Percentiles rank a stretch among this genome's conserved stretches.
These are phyloP conservation scores for Oasisia sp. DNA, from an alignment of 2,888 invertebrate genomes.

Conservation along the genomic window DNA sequence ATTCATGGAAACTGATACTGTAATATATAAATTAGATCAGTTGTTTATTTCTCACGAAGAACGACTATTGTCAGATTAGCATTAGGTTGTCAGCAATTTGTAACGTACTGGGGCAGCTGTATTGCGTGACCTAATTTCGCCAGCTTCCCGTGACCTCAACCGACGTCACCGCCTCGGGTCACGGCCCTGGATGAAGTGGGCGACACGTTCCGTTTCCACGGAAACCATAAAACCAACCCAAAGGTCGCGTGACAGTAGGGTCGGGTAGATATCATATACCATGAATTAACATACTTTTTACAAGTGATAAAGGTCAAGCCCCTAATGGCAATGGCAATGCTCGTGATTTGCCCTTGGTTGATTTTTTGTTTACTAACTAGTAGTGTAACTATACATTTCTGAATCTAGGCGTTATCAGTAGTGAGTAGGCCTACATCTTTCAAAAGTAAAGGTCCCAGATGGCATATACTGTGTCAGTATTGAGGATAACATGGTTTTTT, in stretches of 20 bases:
- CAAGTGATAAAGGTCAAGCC: neutral
- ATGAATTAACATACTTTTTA: neutral
- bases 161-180: constrained; percentile 4
- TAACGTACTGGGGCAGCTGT: neutral
- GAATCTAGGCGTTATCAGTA: neutral
- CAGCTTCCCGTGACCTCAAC: neutral
- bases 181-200: neutral
- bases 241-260: neutral
- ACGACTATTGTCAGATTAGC: neutral
- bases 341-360: neutral
- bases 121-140: neutral
- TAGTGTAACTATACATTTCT: neutral
- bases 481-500: no score
- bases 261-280: neutral
- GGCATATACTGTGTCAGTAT: no score
- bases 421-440: no score
- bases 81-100: neutral
- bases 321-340: no score
- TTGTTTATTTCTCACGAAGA: neutral
- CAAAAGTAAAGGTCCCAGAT: no score
- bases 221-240: neutral
- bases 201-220: neutral
- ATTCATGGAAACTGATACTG: neutral
- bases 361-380: neutral
- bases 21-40: neutral